A percentile compares a stretch with the other conserved stretches of the same genome.
Conservation (phyloP, 2,888 invertebrate species). For the Salticus scenicus region DNA sequence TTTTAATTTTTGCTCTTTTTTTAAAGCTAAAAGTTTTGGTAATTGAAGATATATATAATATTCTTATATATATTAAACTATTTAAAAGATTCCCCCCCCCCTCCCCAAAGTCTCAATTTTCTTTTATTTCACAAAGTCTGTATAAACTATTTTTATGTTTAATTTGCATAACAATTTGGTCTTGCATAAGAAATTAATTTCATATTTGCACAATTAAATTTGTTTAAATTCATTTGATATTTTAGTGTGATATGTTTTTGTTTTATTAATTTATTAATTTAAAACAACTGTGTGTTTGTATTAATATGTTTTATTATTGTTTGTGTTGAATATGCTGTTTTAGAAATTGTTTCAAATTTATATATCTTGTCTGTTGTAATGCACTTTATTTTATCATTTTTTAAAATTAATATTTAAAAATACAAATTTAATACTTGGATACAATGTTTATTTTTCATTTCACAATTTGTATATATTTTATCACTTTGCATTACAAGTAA, state of each 20-base stretch:
- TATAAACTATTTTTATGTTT: no score
- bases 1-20: no score
- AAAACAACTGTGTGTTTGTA: not conserved
- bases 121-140: no score
- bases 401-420: not conserved
- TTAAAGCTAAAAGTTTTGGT: no score
- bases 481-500: not conserved
- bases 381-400: not conserved
- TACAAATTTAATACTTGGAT: not conserved
- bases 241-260: not conserved
- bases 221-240: not conserved
- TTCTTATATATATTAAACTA: no score
- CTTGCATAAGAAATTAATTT: no score
- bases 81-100: no score
- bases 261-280: constrained; percentile 1
- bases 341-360: not conserved
- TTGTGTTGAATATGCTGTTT: not conserved
- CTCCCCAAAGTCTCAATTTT: no score
- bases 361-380: not conserved
- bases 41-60: no score
- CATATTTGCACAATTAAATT: not conserved
- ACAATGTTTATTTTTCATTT: not conserved
- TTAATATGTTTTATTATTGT: not conserved
- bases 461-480: not conserved
- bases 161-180: no score